A percentile compares a stretch with the other conserved stretches of the same genome.
These are phyloP conservation scores for Sphinx pinastri DNA, from an alignment of 2,888 invertebrate species.

Conservation along the genomic window DNA sequence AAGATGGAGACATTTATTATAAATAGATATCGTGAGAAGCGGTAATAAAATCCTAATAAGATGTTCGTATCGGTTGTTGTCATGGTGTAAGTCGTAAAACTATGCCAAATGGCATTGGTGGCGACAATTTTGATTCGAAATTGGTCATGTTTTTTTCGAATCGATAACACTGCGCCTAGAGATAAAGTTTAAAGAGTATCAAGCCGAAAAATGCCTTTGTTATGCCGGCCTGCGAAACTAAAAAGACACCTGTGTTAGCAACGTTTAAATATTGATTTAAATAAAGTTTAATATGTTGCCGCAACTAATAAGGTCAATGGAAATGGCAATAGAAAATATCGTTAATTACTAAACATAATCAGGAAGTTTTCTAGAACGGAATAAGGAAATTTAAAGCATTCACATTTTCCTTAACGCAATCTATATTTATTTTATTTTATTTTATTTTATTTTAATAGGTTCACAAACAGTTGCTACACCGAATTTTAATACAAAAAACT, in stretches of 20 bases:
- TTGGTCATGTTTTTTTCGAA: conserved; percentile 16
- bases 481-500: too few species aligned
- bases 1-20: conserved; percentile 24
- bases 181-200: neutral
- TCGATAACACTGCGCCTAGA: conserved; percentile 9
- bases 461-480: too few species aligned
- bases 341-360: too few species aligned
- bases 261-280: too few species aligned
- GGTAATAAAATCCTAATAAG: conserved; percentile 22
- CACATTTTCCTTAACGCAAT: neutral
- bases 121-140: neutral
- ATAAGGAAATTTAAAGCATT: neutral
- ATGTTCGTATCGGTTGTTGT: conserved; percentile 18
- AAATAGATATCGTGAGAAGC: conserved; percentile 24
- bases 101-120: conserved; percentile 9
- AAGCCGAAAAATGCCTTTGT: conserved; percentile 6
- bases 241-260: too few species aligned
- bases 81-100: conserved; percentile 6
- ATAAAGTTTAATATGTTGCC: too few species aligned
- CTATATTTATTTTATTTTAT: too few species aligned
- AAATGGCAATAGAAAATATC: too few species aligned
- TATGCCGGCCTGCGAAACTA: neutral
- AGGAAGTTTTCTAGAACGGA: too few species aligned
- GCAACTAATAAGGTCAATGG: too few species aligned
- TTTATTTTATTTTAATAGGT: too few species aligned